phyloP scores from a whole-genome alignment of 1,140 invertebrate species.

The Rhizoglyphus robini region DNA sequence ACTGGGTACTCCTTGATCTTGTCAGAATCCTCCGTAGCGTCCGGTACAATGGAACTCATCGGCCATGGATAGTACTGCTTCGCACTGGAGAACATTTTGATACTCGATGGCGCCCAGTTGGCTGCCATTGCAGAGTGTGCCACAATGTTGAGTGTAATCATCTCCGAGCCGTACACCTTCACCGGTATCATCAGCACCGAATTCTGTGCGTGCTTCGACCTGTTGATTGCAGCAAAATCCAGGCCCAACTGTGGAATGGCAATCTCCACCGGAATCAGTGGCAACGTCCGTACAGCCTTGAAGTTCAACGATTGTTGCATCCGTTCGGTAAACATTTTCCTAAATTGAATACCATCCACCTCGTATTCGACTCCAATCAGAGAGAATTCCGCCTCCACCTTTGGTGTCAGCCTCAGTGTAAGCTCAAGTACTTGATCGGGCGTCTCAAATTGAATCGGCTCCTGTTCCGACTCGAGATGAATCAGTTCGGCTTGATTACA shows the following conservation, averaged over 20 bases:
- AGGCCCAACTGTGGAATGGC: neutral
- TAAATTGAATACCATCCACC: neutral
- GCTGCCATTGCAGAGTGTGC: neutral
- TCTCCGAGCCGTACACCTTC: constrained; percentile 2
- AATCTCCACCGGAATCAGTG: constrained; percentile 25
- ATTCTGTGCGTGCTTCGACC: neutral
- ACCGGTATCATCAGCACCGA: neutral
- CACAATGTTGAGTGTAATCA: neutral
- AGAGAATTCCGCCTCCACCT: constrained; percentile 18
- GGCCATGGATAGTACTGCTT: neutral
- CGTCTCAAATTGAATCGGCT: neutral
- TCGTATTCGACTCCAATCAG: constrained; percentile 14
- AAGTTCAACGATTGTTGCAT: constrained; percentile 32
- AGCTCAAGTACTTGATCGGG: neutral
- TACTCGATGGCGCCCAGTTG: neutral
- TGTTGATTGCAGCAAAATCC: neutral
- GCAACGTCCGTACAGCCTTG: constrained; percentile 5
- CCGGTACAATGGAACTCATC: neutral
- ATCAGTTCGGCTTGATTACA: neutral
- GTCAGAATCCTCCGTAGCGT: neutral
- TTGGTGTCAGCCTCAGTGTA: constrained; percentile 20
- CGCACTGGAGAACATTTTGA: neutral
- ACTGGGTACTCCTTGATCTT: neutral
- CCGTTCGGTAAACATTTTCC: constrained; percentile 18
- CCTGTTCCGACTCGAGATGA: neutral